Base-by-base conservation (phyloP, 2,113 vertebrate genomes). In the Psammodynastes pulverulentus region DNA sequence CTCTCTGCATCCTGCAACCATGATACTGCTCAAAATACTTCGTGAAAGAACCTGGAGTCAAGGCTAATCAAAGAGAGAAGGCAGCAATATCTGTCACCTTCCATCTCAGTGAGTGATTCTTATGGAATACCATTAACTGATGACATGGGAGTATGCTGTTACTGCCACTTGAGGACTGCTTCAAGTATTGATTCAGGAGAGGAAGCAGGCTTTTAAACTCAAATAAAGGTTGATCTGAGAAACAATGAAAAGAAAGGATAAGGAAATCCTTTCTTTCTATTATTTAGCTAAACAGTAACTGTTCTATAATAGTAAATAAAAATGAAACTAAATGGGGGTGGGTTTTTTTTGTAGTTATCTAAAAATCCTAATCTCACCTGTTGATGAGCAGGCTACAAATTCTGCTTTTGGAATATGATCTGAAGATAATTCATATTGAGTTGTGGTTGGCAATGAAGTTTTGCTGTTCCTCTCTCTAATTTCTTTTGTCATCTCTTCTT, bases 401-500 rank as follows among this genome's bases (percentile, higher is more conserved):
- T 92, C 8, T 26, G 52, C 92, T 94, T 96, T 96, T 87, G 92
- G 94, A 94, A 94, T 0, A 72, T 95, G 84, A 54, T 94, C 85
- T 93, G 95, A 94, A 53, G 95, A 93, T 93, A 94, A 94, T 62
- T 95, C 92, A 58, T 96, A 95, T 21, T 91, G 94, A 24, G 2
- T 5, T 92, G 92, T 8, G 0, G 90, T 88, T 5, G n/a, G 86
- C 8, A 52, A 90, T 34, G 91, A 43, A 17, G 84, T 91, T 86
- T 93, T 92, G 53, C 86, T 93, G 56, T 89, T n/a, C 2, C 88
- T 91, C 62, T 93, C 93, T 94, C 91, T 62, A 34, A 87, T 92
- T 53, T 96, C 93, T 0, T 95, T 94, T 0, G 96, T 95, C 13
- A 95, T 90, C 0, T 96, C 94, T 0, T 95, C 98, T 0, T 98